Evolutionary conservation across 2,113 vertebrate genomes (phyloP), one percentile per base, ranked within the genome.

Genomic region (Phycodurus eques): DNA sequence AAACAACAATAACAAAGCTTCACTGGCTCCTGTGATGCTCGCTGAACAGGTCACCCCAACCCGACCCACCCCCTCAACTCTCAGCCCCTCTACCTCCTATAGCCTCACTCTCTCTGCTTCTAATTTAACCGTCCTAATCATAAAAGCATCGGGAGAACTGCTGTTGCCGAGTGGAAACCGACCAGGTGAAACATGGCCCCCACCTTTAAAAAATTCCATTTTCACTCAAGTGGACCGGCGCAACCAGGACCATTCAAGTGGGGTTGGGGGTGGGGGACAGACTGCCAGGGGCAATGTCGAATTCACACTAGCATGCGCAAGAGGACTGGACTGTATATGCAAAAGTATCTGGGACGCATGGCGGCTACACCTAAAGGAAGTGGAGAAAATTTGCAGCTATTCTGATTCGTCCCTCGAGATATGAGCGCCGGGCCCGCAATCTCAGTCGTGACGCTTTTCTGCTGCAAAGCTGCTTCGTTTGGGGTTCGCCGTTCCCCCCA

Each of bases 121-220:
- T 83, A 79, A 89, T 92, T 90, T 90, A 81, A 81, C 60, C 19
- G 68, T 74, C 79, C 83, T 90, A 87, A 89, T 91, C 89, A 88
- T 87, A 90, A 91, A 90, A 89, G 85, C 87, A 87, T 84, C 84
- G 59, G 12, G 83, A 76, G 80, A 72, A 81, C 80, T 77, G 86
- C 82, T 72, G 77, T 66, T 67, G 73, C 68, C 51, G 79, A 83
- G 78, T 67, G 76, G 88, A 89, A 68, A 68, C 20, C 81, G 71
- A 79, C 82, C 78, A 85, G 87, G 88, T 86, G 85, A 89, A 91
- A 90, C 27, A 63, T 56, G 76, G 76, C 72, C 81, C 73, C 67
- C 27, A 33, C 67, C 49, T 68, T 35, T 80, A 82, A 87, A 27
- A 87, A 89, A 88, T 85, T 87, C 82, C 75, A 89, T 88, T 86